Percentiles rank a stretch among this genome's conserved stretches.
phyloP scores from a whole-genome alignment of 2,797 vertebrate species.

The Lepidocolaptes lacrymiger region DNA sequence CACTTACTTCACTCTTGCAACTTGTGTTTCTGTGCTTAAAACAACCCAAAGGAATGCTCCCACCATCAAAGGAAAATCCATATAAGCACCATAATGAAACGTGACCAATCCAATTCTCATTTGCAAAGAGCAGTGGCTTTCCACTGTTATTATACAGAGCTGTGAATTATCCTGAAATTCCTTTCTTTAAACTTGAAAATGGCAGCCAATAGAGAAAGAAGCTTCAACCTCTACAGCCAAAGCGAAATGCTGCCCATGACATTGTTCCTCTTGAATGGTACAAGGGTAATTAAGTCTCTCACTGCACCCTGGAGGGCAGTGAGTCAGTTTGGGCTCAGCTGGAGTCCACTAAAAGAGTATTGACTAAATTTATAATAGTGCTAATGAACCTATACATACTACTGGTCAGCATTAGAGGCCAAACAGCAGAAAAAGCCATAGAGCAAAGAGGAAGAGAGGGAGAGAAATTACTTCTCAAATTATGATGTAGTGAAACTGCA shows the following conservation, averaged over 20 bases:
- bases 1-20: not conserved
- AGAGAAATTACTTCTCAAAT: not conserved
- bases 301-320: constrained; percentile 51
- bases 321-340: constrained; percentile 55
- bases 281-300: constrained; percentile 66
- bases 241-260: not conserved
- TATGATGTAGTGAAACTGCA: not conserved
- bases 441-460: not conserved
- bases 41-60: not conserved
- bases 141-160: not conserved
- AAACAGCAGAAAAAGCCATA: constrained; percentile 4
- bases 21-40: not conserved
- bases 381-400: constrained; percentile 49
- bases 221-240: constrained; percentile 6
- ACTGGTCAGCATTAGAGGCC: constrained; percentile 42
- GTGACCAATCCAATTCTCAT: not conserved
- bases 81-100: not conserved
- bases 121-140: not conserved
- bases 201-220: not conserved
- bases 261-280: constrained; percentile 34
- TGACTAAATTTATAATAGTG: constrained; percentile 58
- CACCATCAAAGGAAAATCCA: constrained; percentile 27
- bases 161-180: not conserved
- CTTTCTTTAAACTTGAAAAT: constrained; percentile 14
- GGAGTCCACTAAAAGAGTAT: constrained; percentile 55